Base-by-base conservation (phyloP, 2,888 invertebrate genomes). In the Fragum whitleyi region DNA sequence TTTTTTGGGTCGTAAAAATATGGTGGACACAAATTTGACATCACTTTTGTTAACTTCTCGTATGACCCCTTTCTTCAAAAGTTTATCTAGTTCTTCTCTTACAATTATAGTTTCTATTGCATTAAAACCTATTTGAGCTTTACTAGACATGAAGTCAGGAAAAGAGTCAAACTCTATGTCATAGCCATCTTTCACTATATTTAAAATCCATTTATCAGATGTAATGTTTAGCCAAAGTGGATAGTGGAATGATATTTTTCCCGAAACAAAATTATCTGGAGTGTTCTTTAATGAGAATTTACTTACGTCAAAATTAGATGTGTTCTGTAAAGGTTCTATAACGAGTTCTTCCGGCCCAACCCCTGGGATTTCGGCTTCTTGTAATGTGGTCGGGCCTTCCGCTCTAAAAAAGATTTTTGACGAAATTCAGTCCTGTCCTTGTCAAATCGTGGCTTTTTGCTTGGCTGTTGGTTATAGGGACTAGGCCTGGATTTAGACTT, bases 191-290 rank as follows among this genome's bases (percentile, higher is more conserved):
- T n/a, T n/a, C n/a, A n/a, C n/a, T n/a, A n/a, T n/a, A n/a, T n/a
- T n/a, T n/a, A 69, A 59, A 57, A 75, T 28, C 47, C 16, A 69
- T 47, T 69, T 75, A 39, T 75, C 75, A 19, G 42, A 39, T 21
- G 75, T 69, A 0, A 75, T n/a, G 21, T 36, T 28, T 2, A 19
- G 11, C 75, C 75, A 74, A 1, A 39, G 1, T 1, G 28, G 2
- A 32, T 65, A 29, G 0, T 47, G 11, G 7, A 14, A 21, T 39
- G 47, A 55, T 11, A 69, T 29, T 42, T 75, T 75, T 14, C 74
- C 42, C 0, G 36, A 65, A 16, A 16, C 29, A n/a, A 74, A 67
- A 53, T 74, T 53, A 9, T 55, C 36, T 36, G 67, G 47, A 21
- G 39, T 61, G 21, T 62, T 73, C 39, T 21, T n/a, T n/a, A 32